Conservation (phyloP, 2,888 invertebrate species). For the Brachynemurus nebulosus region DNA sequence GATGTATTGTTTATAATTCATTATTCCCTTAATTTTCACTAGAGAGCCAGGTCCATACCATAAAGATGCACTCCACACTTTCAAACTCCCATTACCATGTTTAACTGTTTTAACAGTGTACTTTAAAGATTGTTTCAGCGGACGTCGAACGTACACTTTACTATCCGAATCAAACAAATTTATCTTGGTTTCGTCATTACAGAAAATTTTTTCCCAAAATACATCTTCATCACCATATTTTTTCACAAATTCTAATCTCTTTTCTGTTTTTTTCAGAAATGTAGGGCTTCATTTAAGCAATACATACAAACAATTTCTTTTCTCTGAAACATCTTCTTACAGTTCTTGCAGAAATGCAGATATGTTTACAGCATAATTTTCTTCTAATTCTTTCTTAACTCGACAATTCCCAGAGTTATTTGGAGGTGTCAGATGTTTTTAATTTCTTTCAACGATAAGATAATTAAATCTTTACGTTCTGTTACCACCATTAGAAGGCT, state of each 20-base stretch:
- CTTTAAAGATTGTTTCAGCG: conserved; percentile 10
- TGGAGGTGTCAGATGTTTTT: too few relatives aligned
- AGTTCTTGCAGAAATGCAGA: not conserved
- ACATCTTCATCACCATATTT: not conserved
- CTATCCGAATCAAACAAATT: conserved; percentile 12
- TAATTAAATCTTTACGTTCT: too few relatives aligned
- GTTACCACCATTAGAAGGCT: too few relatives aligned
- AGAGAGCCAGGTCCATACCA: conserved; percentile 11
- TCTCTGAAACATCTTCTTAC: not conserved
- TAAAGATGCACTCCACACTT: conserved; percentile 10
- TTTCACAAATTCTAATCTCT: not conserved
- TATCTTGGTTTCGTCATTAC: conserved; percentile 9
- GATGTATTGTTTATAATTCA: conserved; percentile 7
- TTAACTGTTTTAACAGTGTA: conserved; percentile 13
- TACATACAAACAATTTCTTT: not conserved
- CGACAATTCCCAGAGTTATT: too few relatives aligned
- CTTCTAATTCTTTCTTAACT: too few relatives aligned
- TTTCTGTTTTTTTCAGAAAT: not conserved
- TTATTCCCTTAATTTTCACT: conserved; percentile 8
- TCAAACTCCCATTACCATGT: conserved; percentile 11
- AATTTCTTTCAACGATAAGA: too few relatives aligned
- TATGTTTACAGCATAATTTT: not conserved
- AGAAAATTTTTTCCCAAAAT: not conserved
- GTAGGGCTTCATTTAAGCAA: not conserved
- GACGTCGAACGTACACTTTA: conserved; percentile 9